Evolutionary conservation across 2,113 vertebrate genomes (phyloP).

Genomic region (Poeciliopsis turrubarensis): DNA sequence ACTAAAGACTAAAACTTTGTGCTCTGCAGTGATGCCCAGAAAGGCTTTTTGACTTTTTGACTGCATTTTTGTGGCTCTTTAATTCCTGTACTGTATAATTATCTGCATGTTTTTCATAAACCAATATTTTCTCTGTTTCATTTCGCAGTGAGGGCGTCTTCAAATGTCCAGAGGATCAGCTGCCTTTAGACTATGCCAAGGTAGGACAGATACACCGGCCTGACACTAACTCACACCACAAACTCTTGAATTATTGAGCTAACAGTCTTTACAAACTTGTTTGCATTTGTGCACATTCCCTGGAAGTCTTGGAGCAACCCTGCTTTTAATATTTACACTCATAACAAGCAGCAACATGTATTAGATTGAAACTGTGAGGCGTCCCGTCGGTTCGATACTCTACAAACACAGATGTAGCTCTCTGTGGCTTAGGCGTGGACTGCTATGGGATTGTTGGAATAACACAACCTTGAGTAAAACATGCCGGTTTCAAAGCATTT

Average conservation of each 20-base stretch:
- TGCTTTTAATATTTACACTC: not conserved
- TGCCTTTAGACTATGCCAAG: conserved; percentile 93
- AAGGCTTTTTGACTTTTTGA: conserved; percentile 27
- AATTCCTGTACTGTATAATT: conserved; percentile 3
- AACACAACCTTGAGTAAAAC: too few species aligned
- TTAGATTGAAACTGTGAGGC: not conserved
- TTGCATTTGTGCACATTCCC: too few species aligned
- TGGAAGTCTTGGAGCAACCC: not conserved
- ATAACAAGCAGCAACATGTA: not conserved
- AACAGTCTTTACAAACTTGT: too few species aligned
- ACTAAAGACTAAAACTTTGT: conserved; percentile 31
- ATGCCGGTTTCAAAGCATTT: too few species aligned
- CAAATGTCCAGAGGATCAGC: conserved; percentile 92
- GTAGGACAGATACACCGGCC: conserved; percentile 62
- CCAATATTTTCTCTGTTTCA: conserved; percentile 18
- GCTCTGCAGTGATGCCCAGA: conserved; percentile 7
- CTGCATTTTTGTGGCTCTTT: conserved; percentile 1
- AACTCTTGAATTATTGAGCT: not conserved
- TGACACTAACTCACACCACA: not conserved
- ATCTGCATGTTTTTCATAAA: conserved; percentile 16
- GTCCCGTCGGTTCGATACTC: too few species aligned
- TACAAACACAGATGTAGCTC: too few species aligned
- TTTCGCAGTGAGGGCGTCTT: conserved; percentile 90
- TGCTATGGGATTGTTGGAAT: too few species aligned
- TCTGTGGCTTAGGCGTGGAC: too few species aligned